Percentiles rank a stretch among this genome's conserved stretches.
Evolutionary conservation across 2,888 invertebrate species (phyloP).

Genomic region (Zelleria hepariella): DNA sequence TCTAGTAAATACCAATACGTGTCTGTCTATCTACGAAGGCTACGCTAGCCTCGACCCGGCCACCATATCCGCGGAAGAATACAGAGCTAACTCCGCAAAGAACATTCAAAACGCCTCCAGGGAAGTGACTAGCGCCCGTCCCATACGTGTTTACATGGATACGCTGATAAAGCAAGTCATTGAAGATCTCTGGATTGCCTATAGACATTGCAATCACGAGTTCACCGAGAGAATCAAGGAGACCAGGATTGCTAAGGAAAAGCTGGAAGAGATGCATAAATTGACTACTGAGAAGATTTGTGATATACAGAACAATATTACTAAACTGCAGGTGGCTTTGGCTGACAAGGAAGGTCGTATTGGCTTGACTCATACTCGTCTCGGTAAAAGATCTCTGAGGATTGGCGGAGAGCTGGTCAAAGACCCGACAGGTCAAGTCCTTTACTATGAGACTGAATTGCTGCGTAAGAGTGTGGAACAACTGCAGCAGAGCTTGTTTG

Average conservation of each 20-base stretch:
- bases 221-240: conserved; percentile 78
- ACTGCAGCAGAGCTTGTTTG: conserved; percentile 72
- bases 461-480: conserved; percentile 69
- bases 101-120: conserved; percentile 75
- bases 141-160: conserved; percentile 79
- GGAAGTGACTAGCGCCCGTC: conserved; percentile 74
- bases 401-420: conserved; percentile 81
- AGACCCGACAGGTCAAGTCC: conserved; percentile 78
- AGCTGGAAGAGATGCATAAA: conserved; percentile 80
- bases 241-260: conserved; percentile 77
- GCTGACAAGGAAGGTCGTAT: conserved; percentile 80
- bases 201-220: conserved; percentile 76
- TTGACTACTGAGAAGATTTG: conserved; percentile 71
- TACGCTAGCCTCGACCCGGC: conserved; percentile 63
- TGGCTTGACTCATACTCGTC: conserved; percentile 81
- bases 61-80: conserved; percentile 73
- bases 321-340: conserved; percentile 76
- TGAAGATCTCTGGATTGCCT: conserved; percentile 79
- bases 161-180: conserved; percentile 78
- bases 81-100: conserved; percentile 73
- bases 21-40: conserved; percentile 73
- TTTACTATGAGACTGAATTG: conserved; percentile 74
- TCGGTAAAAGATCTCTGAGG: conserved; percentile 78
- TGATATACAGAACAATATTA: conserved; percentile 79
- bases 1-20: conserved; percentile 72